phyloP scores from a whole-genome alignment of 2,888 invertebrate species.

The Calliscelio sp. region DNA sequence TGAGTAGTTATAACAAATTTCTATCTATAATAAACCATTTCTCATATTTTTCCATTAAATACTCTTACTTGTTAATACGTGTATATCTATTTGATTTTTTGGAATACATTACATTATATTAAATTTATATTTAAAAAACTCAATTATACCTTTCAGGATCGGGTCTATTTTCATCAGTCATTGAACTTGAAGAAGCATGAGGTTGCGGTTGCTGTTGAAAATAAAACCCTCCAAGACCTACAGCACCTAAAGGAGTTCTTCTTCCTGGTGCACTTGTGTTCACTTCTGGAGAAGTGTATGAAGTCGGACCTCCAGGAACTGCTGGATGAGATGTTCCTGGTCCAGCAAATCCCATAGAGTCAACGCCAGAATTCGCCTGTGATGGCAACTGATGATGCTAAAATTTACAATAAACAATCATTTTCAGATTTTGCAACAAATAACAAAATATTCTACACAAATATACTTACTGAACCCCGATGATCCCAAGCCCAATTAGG shows the following conservation, averaged over 20 bases:
- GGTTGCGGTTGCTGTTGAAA: constrained; percentile 89
- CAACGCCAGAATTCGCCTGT: constrained; percentile 80
- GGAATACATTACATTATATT: too few relatives aligned
- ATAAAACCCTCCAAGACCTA: constrained; percentile 95
- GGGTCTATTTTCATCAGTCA: constrained; percentile 93
- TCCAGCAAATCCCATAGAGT: constrained; percentile 79
- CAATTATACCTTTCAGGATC: constrained; percentile 87
- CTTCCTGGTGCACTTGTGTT: constrained; percentile 87
- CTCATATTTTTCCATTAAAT: too few relatives aligned
- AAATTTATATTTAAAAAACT: too few relatives aligned
- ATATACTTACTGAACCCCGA: constrained; percentile 79
- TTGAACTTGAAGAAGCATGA: constrained; percentile 85
- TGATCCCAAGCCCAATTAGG: constrained; percentile 85
- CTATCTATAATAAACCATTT: too few relatives aligned
- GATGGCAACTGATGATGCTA: constrained; percentile 81
- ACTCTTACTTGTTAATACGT: too few relatives aligned
- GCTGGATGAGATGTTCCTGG: constrained; percentile 81
- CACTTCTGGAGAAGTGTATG: constrained; percentile 86
- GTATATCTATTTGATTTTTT: too few relatives aligned
- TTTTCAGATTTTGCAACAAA: too few relatives aligned
- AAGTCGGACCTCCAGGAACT: constrained; percentile 85
- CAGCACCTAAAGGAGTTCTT: constrained; percentile 93
- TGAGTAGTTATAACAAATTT: too few relatives aligned
- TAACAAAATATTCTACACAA: not conserved
- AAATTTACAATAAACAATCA: not conserved